A percentile compares a stretch with the other conserved stretches of the same genome.
phyloP scores from a whole-genome alignment of 2,888 invertebrate species.

The Archaeoteleia sp. region DNA sequence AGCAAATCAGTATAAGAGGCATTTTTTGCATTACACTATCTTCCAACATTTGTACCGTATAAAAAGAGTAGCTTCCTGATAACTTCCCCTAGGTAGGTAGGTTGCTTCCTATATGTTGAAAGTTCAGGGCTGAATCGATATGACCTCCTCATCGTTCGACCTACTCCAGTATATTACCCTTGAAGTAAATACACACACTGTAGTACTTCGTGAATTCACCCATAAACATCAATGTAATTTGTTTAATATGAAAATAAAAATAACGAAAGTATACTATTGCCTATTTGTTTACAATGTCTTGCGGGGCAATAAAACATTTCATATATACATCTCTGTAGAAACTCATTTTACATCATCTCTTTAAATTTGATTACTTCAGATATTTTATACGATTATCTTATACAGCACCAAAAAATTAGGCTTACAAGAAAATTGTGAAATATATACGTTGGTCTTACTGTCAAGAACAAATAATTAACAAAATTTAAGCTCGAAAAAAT shows the following conservation, averaged over 20 bases:
- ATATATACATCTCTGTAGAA: too few relatives aligned
- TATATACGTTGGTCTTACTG: too few relatives aligned
- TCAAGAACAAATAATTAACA: too few relatives aligned
- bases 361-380: too few relatives aligned
- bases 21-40: constrained; percentile 28
- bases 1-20: constrained; percentile 43
- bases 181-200: constrained; percentile 44
- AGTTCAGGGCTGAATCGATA: constrained; percentile 74
- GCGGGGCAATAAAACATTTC: too few relatives aligned
- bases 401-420: too few relatives aligned
- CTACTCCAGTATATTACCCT: constrained; percentile 50
- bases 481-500: too few relatives aligned
- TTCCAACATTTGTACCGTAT: constrained; percentile 3
- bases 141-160: constrained; percentile 64
- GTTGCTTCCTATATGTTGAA: constrained; percentile 56
- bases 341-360: too few relatives aligned
- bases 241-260: neutral
- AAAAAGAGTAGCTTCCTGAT: constrained; percentile 49
- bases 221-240: constrained; percentile 22
- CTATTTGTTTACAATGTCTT: neutral
- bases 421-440: too few relatives aligned
- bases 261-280: too few relatives aligned
- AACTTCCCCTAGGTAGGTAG: constrained; percentile 47
- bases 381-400: too few relatives aligned
- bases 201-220: constrained; percentile 30